A percentile compares a stretch with the other conserved stretches of the same genome.
Conservation (phyloP, 30 jellyfish, hydroid and myxozoan genomes). For the Turritopsis rubra region DNA sequence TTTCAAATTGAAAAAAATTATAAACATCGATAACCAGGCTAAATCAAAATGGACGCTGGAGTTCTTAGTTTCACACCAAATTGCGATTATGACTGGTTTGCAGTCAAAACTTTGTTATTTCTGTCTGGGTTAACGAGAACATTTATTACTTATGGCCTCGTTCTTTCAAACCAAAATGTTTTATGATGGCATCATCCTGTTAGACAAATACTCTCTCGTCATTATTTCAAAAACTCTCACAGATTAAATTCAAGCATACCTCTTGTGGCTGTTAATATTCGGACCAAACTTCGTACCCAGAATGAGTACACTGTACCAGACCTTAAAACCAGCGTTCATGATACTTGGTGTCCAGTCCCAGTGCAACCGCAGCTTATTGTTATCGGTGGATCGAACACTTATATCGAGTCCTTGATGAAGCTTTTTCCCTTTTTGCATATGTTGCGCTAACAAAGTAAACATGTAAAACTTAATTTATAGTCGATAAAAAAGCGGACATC, state of each 20-base stretch:
- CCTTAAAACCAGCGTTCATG: constrained; percentile 32
- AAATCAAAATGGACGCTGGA: too few relatives aligned
- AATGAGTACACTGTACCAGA: constrained; percentile 44
- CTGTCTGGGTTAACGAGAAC: too few relatives aligned
- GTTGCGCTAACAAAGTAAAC: constrained; percentile 20
- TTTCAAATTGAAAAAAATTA: too few relatives aligned
- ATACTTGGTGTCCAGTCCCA: constrained; percentile 47
- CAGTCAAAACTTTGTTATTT: too few relatives aligned
- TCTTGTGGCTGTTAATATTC: constrained; percentile 38
- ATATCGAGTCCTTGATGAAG: constrained; percentile 36
- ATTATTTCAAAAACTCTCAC: too few relatives aligned
- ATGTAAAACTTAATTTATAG: not conserved
- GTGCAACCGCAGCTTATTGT: constrained; percentile 31
- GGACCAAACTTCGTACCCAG: constrained; percentile 44
- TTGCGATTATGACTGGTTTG: too few relatives aligned
- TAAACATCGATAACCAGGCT: too few relatives aligned
- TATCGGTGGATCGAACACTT: constrained; percentile 36
- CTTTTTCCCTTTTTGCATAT: not conserved
- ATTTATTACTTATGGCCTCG: too few relatives aligned
- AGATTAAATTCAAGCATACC: constrained; percentile 14
- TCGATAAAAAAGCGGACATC: too few relatives aligned
- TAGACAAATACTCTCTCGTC: too few relatives aligned
- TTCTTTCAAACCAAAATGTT: not conserved
- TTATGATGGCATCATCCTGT: not conserved
- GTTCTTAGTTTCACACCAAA: too few relatives aligned